Base-by-base conservation (phyloP, 2,888 invertebrate genomes). In the Patella depressa region DNA sequence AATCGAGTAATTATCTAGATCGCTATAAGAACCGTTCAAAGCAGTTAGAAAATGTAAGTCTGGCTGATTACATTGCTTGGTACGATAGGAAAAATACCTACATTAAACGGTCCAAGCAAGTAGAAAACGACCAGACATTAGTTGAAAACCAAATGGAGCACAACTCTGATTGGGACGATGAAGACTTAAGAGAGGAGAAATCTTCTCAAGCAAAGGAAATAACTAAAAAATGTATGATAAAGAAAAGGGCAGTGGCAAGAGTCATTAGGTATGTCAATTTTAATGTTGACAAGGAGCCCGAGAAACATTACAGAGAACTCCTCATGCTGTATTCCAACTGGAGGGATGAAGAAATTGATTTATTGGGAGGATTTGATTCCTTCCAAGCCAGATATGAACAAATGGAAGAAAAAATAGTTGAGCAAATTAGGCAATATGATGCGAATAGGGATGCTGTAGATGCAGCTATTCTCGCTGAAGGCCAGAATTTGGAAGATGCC, bases 221-320 rank as follows among this genome's bases (percentile, higher is more conserved):
- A 24, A 72, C 19, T 53, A 34, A 75, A 55, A 53, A 75, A 73
- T 34, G 45, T 53, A 45, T 74, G 70, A 76, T 73, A 24, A 75
- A 19, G n/a, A 54, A 54, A n/a, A 73, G 53, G 69, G 45, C 72
- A 45, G 55, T 55, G 54, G 15, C 70, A 53, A 53, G 24, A 59
- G 76, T 84, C n/a, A 76, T 83, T 3, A 54, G 85, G 17, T 79
- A 77, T 59, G 83, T 83, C 55, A 79, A 80, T 70, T 85, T 81
- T 73, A 83, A 84, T 70, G 72, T 74, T 57, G 71, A 81, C 17
- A 69, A 57, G 53, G 87, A 89, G 54, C 45, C 79, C 19, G 77
- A 84, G n/a, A 83, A 89, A 53, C 85, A 82, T 76, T 87, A 81
- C 72, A 79, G 89, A 70, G 85, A 88, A 71, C 78, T 84, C 12